Evolutionary conservation across 2,888 invertebrate genomes (phyloP).

Genomic region (Cheilosia vernalis): DNA sequence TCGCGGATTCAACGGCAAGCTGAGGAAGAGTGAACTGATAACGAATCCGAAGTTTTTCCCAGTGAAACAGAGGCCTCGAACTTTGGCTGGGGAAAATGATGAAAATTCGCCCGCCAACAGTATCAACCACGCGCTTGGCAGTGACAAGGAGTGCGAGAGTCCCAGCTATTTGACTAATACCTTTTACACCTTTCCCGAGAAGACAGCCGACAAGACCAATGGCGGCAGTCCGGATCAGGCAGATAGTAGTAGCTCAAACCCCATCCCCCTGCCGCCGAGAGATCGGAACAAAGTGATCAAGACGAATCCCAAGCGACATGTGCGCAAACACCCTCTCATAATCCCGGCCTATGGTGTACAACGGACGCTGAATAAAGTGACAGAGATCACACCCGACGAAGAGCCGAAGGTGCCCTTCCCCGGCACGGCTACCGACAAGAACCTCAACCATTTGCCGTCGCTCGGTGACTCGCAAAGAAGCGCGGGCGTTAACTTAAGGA

Average conservation of each 20-base stretch:
- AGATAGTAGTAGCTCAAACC: constrained; percentile 83
- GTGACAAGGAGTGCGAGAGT: constrained; percentile 81
- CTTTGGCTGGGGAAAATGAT: constrained; percentile 69
- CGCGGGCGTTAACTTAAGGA: constrained; percentile 44
- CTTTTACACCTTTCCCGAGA: constrained; percentile 81
- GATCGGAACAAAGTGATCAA: constrained; percentile 85
- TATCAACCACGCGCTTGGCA: constrained; percentile 49
- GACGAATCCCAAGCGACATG: constrained; percentile 88
- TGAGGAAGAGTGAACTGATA: constrained; percentile 78
- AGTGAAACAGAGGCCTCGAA: constrained; percentile 52
- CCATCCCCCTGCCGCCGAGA: constrained; percentile 91
- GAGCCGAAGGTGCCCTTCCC: constrained; percentile 75
- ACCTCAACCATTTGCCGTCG: constrained; percentile 41
- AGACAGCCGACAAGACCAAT: constrained; percentile 41
- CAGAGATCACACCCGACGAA: constrained; percentile 82
- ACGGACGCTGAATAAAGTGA: constrained; percentile 86
- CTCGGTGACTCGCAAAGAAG: constrained; percentile 41
- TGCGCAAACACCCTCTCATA: constrained; percentile 91
- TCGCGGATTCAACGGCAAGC: constrained; percentile 80
- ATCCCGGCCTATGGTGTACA: constrained; percentile 88
- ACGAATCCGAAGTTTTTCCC: constrained; percentile 69
- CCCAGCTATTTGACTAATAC: constrained; percentile 82
- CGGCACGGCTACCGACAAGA: constrained; percentile 54
- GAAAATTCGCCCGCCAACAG: constrained; percentile 75
- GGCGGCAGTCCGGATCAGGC: constrained; percentile 24